phyloP scores from a whole-genome alignment of 2,888 invertebrate species.

The Ecdyonurus torrentis region DNA sequence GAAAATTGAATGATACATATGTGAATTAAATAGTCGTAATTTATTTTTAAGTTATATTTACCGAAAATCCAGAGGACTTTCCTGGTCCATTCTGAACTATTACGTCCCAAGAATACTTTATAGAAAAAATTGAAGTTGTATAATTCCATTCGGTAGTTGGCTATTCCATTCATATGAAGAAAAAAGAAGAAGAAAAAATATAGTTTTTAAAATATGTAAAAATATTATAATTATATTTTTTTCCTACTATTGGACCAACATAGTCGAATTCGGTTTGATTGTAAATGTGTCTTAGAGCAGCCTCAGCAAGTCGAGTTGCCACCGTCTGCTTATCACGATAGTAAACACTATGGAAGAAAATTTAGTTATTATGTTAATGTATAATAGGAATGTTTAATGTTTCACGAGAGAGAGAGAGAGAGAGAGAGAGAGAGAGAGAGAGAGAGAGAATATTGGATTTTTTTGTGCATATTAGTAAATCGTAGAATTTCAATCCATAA shows the following conservation, averaged over 20 bases:
- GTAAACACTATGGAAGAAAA: not conserved
- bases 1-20: too few relatives aligned
- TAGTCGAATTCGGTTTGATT: not conserved
- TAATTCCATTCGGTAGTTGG: not conserved
- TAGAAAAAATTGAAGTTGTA: not conserved
- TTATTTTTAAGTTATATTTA: too few relatives aligned
- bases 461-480: too few relatives aligned
- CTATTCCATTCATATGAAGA: too few relatives aligned
- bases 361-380: not conserved
- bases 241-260: not conserved
- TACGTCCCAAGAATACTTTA: not conserved
- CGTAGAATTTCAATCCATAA: too few relatives aligned
- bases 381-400: too few relatives aligned
- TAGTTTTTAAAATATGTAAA: not conserved
- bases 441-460: too few relatives aligned
- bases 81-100: not conserved
- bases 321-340: slow-evolving; percentile 1
- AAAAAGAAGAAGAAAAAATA: not conserved
- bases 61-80: slow-evolving; percentile 1
- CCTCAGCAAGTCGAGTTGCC: not conserved
- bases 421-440: too few relatives aligned
- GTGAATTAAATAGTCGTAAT: too few relatives aligned
- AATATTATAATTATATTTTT: not conserved
- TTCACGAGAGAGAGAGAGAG: too few relatives aligned
- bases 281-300: not conserved